Evolutionary conservation across 2,888 invertebrate species (phyloP), one percentile per base, ranked within the genome.

Genomic region (Ectropis crepuscularia): DNA sequence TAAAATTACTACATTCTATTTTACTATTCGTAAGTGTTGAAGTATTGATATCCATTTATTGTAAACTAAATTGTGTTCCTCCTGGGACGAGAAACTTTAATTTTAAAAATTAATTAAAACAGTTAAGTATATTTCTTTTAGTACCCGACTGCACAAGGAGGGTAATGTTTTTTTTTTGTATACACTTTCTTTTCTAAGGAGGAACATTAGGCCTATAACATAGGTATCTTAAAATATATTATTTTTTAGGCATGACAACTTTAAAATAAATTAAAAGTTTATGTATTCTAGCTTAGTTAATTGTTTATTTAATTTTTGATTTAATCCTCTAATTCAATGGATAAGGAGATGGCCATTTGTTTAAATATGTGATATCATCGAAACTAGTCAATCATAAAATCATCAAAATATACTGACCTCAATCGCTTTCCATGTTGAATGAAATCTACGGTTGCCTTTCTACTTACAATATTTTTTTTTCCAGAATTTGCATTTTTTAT

Each of bases 1-100:
- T 91, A 91, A 90, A 90, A 83, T 88, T 90, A 89, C 88, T 86
- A 91, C 92, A 92, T 91, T 92, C 92, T 92, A 92, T 92, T 91
- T 91, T 90, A 91, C 81, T 91, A 90, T 85, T 79, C 82, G 77
- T 90, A 92, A 92, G 91, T 92, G 91, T 92, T 92, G 89, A 86
- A 83, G 81, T 88, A 85, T 88, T 88, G 82, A 89, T 89, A 90
- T 86, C 85, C 85, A 74, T 89, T 85, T 87, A 89, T 85, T 83
- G 81, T 85, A 83, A 82, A 76, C 77, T 79, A 76, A 77, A 78
- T 77, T 69, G 73, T 71, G 85, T 85, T 89, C 86, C 86, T 89
- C 84, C 65, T 68, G 57, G 71, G 80, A 81, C 79, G 80, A 84
- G 78, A 80, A 77, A 43, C n/a, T 16, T 57, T 62, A 11, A 48